Percentiles rank a stretch among this genome's conserved stretches.
Evolutionary conservation across 1,140 invertebrate genomes (phyloP).

Genomic region (Nephila pilipes): DNA sequence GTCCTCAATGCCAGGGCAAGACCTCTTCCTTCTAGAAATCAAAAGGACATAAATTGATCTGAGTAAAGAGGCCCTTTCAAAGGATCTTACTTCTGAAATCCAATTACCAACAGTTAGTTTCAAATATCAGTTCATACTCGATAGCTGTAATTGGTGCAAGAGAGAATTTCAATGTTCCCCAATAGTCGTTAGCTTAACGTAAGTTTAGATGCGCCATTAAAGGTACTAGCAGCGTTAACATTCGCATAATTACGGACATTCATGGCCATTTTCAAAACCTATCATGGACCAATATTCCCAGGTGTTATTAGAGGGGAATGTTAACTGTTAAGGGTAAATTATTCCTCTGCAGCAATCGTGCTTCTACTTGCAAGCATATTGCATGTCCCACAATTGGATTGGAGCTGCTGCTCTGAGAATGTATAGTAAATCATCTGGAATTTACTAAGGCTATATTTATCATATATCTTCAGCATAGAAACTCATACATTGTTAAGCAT

Average conservation of each 20-base stretch:
- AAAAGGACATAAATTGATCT: background rate
- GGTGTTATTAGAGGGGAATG: background rate
- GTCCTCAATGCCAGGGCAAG: too few relatives aligned
- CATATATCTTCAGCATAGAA: background rate
- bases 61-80: background rate
- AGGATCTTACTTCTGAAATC: background rate
- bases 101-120: background rate
- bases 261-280: constrained; percentile 14
- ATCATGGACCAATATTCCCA: background rate
- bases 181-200: background rate
- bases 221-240: background rate
- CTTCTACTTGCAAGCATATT: constrained; percentile 12
- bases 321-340: constrained; percentile 7
- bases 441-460: background rate
- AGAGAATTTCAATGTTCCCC: background rate
- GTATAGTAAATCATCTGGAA: background rate
- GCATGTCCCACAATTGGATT: constrained; percentile 4
- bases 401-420: background rate
- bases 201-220: background rate
- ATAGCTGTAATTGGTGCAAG: constrained; percentile 2
- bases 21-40: too few relatives aligned
- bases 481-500: background rate
- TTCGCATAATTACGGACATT: background rate
- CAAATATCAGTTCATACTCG: background rate
- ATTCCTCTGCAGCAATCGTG: background rate